Evolutionary conservation across 2,797 vertebrate species (phyloP), one percentile per base, ranked within the genome.

Genomic region (Cuculus canorus): DNA sequence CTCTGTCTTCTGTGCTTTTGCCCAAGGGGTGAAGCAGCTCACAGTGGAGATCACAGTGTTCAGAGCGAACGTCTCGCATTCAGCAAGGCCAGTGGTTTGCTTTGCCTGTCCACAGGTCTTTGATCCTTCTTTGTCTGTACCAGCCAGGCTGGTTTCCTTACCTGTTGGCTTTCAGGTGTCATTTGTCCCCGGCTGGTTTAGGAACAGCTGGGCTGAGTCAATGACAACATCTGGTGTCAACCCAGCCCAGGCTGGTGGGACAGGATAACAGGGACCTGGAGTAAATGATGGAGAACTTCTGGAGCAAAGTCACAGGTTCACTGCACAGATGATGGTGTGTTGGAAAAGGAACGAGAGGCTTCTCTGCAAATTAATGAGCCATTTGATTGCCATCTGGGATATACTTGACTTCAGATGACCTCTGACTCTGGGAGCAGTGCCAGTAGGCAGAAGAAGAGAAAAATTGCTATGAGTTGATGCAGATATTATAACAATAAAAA

Each of bases 381-480:
- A 1, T 71, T 60, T 53, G 76, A 17, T 21, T 75, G 82, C 68
- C 69, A 53, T 45, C 79, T 85, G 85, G 90, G 80, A 47, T 60
- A 47, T 30, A 39, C 66, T 57, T 0, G 1, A 7, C 45, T 86
- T 30, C 57, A n/a, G 64, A 5, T 82, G 90, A 81, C 87, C 85
- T 90, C 91, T 88, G 91, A 41, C 39, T 48, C 72, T 61, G 77
- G 90, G 88, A 93, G 47, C 61, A 52, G 82, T 43, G 90, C 80
- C 95, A 92, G 60, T 11, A 76, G 78, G 35, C 52, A 64, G 82
- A 35, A 68, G 72, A 72, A 39, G 3, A 45, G 82, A 64, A 76
- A 47, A 73, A 25, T 10, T 66, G 52, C 25, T 45, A 39, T 32
- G 37, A 69, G 53, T 37, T 86, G 68, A 45, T 89, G 75, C 32